phyloP scores from a whole-genome alignment of 2,888 invertebrate genomes.

The Nemotelus nigrinus region DNA sequence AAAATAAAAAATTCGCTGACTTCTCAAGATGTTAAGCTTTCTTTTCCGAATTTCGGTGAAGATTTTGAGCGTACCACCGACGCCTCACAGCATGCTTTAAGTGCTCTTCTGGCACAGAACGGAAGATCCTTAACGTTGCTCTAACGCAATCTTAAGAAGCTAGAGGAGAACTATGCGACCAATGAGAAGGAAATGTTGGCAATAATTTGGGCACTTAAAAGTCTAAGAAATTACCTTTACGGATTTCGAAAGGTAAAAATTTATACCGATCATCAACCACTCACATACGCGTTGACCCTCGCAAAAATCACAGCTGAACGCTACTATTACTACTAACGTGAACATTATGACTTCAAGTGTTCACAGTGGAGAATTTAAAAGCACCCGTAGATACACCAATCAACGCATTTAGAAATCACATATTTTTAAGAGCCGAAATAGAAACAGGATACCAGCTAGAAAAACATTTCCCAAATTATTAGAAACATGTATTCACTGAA shows the following conservation, averaged over 20 bases:
- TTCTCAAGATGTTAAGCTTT: conserved; percentile 43
- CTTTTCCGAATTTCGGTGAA: conserved; percentile 57
- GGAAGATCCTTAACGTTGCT: conserved; percentile 56
- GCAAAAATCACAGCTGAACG: too few species aligned
- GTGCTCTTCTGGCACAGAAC: conserved; percentile 56
- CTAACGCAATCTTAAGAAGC: conserved; percentile 55
- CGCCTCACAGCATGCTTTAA: conserved; percentile 56
- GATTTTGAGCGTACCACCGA: conserved; percentile 57
- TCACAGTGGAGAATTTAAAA: not conserved
- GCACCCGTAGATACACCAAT: not conserved
- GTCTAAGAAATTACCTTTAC: conserved; percentile 52
- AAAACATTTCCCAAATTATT: not conserved
- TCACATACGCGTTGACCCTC: not conserved
- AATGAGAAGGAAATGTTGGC: too few species aligned
- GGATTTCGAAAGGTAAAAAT: conserved; percentile 54
- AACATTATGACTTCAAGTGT: not conserved
- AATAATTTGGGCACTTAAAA: too few species aligned
- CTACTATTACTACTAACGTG: not conserved
- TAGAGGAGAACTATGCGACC: conserved; percentile 50
- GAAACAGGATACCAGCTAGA: not conserved
- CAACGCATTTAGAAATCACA: not conserved
- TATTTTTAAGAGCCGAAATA: not conserved
- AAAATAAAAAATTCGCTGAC: conserved; percentile 44
- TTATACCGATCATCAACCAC: conserved; percentile 50
- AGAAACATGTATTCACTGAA: not conserved